Evolutionary conservation across 2,888 invertebrate species (phyloP).

Genomic region (Gisinianus flammeolus): DNA sequence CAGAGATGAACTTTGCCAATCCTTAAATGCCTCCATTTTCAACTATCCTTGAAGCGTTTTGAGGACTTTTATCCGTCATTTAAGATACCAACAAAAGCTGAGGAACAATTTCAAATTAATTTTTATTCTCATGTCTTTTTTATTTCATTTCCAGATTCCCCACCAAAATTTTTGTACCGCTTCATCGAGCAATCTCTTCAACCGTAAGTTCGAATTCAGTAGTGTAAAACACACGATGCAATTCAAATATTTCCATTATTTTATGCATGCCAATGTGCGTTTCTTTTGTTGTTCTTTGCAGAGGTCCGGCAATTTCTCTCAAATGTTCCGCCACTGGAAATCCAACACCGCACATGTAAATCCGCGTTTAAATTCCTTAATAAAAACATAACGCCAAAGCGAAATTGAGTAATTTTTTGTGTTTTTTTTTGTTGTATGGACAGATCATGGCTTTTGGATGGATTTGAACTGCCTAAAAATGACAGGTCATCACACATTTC

Average conservation of each 20-base stretch:
- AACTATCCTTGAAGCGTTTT: no score
- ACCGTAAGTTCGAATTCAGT: conserved; percentile 31
- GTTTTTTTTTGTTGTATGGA: neutral
- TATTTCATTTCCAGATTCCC: conserved; percentile 49
- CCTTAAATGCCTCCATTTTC: no score
- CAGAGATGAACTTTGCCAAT: no score
- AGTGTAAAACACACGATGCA: neutral
- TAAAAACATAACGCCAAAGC: neutral
- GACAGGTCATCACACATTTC: conserved; percentile 54
- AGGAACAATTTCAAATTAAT: no score
- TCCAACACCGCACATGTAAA: conserved; percentile 62
- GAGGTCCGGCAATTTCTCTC: conserved; percentile 62
- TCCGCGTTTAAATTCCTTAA: neutral
- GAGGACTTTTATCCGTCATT: no score
- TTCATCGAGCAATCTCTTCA: conserved; percentile 57
- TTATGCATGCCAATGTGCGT: no score
- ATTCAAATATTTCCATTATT: no score
- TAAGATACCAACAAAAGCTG: no score
- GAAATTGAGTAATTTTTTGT: neutral
- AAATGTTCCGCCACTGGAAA: conserved; percentile 63
- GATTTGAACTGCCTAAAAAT: conserved; percentile 60
- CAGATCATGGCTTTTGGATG: conserved; percentile 62
- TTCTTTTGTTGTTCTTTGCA: no score
- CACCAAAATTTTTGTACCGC: conserved; percentile 53
- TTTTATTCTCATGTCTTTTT: no score